Base-by-base conservation (phyloP, 2,888 invertebrate species). In the Campoletis raptor region DNA sequence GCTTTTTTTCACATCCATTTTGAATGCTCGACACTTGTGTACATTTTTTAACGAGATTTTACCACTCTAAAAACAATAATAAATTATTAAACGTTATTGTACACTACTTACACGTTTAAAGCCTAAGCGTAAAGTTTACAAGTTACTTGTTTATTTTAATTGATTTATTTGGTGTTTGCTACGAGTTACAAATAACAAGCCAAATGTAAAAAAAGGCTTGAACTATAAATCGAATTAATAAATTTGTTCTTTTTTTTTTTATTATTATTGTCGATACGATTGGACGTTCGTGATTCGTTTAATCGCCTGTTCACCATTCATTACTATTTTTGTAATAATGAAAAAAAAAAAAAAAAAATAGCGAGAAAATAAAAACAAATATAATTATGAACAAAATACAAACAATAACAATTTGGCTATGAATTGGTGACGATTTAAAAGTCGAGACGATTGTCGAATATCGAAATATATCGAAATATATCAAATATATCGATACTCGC, bases 71-170 rank as follows among this genome's bases (percentile, higher is more conserved):
- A 86, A 85, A 83, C 81, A 64, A 87, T 85, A 92, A 92, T 93
- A 93, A 93, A 92, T 93, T 92, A 92, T 90, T 93, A 92, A 90
- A 87, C 84, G 87, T 92, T 93, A 93, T 93, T 89, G 88, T 93
- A 94, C 93, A 93, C 92, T 93, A 94, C 91, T 92, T 93, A 93
- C 92, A 93, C 85, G 89, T 90, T 90, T n/a, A 57, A 52, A 90
- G 80, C 89, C 81, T 91, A 91, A 81, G 78, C 42, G 76, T 72
- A 81, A 18, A 81, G 85, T 86, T 88, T 87, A 84, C 42, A 85
- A 76, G 79, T 88, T 90, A 90, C 30, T 61, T 30, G 5, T 61
- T 61, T 30, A 15, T 61, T 15, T 30, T 30, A 15, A 24, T 61
- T 30, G 12, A 61, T 61, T 30, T 89, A 91, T 94, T 94, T 94